Base-by-base conservation (phyloP, 2,888 invertebrate genomes). In the Macrostomum cliftonense region DNA sequence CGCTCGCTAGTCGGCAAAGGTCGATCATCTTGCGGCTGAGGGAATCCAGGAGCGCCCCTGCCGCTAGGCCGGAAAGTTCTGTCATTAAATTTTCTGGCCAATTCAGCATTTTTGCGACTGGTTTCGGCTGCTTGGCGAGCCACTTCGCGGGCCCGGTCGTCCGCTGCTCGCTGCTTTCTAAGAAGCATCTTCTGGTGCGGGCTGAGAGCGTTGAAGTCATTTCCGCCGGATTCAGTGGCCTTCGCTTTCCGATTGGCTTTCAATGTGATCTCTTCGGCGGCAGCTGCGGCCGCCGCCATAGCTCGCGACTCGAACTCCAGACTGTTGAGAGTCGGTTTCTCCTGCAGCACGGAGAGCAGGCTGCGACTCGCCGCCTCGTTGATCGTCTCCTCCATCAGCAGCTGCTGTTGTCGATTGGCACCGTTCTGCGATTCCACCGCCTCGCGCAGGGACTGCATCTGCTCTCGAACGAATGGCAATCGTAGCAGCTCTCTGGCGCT, bases 171-270 rank as follows among this genome's bases (percentile, higher is more conserved):
- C 54, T 63, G 57, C 51, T 67, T 68, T 47, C 60, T 56, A 21
- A 63, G 47, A 45, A 66, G 54, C 63, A 67, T 61, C 50, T 65
- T 57, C 51, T 69, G 65, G 38, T 67, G 52, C 1, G 68, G 65
- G 4, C 46, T 52, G 11, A 51, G 40, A 4, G 47, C n/a, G 7
- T 14, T 46, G 14, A 40, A 14, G 37, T 46, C 42, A 5, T 7
- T 12, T 5, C 14, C 42, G 14, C 28, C 28, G 28, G 28, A 9
- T 16, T 9, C 19, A 2, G 2, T 19, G 28, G 9, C 28, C 28
- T 28, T 28, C 28, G 28, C 9, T 4, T 28, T 9, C 5, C 28
- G 4, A 9, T 28, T 28, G 28, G 40, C 5, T 9, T 16, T 40
- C 40, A 19, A 9, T 5, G 16, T 16, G 40, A 19, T 11, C 9